Evolutionary conservation across 2,888 invertebrate species (phyloP), one percentile per base, ranked within the genome.

Genomic region (Agrochola lychnidis): DNA sequence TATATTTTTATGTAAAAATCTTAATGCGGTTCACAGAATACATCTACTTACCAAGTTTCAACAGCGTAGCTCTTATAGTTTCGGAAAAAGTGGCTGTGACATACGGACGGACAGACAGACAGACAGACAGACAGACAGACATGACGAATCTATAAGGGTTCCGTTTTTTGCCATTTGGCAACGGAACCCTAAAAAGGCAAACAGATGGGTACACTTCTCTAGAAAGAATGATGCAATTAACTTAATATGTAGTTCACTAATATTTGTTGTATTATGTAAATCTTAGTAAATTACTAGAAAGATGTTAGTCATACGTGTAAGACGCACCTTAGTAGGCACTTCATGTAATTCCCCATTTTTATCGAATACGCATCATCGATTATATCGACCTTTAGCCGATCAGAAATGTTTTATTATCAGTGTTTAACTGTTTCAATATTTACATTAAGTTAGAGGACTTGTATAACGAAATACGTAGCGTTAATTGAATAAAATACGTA

Each of bases 281-380:
- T 79, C 6, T 36, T 45, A 78, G 53, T 36, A 36, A n/a, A 25
- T 70, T 53, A 76, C 42, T 45, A 63, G 40, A 70, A 42, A 59
- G 1, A 64, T 53, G 3, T 59, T 59, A 73, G 63, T 73, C 22
- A 53, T 56, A 19, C 12, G 62, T 40, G 48, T 71, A 19, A 62
- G 19, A 42, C 63, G 5, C n/a, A 51, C 56, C 45, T 30, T 22
- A 25, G 56, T 79, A 78, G 51, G 6, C 2, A 30, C 48, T n/a
- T 36, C 45, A 61, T 73, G 81, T 75, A n/a, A 81, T 76, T 79
- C 82, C 82, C 78, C 78, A 36, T 45, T 57, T 68, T 79, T 51
- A 81, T 81, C 82, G 36, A 68, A 67, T 51, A 57, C 48, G 53
- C n/a, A 30, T 48, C 53, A 57, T n/a, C 30, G 76, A 62, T 68